These are phyloP conservation scores for Bombyx mandarina DNA, from an alignment of 1,140 invertebrate genomes.

Conservation along the genomic window DNA sequence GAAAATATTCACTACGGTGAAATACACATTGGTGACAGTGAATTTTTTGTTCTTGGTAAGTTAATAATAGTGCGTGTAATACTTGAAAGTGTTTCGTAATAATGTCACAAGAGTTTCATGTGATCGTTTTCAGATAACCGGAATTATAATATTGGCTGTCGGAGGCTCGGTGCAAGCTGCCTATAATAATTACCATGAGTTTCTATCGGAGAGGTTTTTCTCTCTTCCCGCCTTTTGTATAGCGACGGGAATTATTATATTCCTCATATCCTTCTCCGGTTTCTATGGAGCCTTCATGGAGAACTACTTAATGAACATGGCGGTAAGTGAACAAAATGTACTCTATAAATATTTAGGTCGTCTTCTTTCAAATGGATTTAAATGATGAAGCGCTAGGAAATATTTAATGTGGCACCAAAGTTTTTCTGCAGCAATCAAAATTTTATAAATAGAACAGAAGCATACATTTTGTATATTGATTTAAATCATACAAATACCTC, in stretches of 20 bases:
- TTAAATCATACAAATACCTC: too few species aligned
- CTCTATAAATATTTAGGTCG: too few species aligned
- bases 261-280: constrained; percentile 87
- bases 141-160: constrained; percentile 78
- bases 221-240: constrained; percentile 83
- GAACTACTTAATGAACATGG: constrained; percentile 85
- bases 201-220: constrained; percentile 72
- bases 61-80: constrained; percentile 9
- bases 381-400: too few species aligned
- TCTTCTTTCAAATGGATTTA: too few species aligned
- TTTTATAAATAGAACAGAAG: too few species aligned
- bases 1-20: constrained; percentile 64
- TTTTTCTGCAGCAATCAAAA: too few species aligned
- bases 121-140: constrained; percentile 75
- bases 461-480: too few species aligned
- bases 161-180: constrained; percentile 76
- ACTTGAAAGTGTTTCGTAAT: constrained; percentile 7
- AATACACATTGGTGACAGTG: constrained; percentile 52
- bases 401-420: too few species aligned
- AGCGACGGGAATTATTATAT: constrained; percentile 83
- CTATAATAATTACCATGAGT: constrained; percentile 77
- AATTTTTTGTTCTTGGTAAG: constrained; percentile 63
- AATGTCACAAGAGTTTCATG: constrained; percentile 7
- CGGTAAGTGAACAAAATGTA: constrained; percentile 66
- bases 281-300: constrained; percentile 89